These are phyloP conservation scores for Latrodectus geometricus DNA, from an alignment of 1,140 invertebrate genomes.

Conservation along the genomic window DNA sequence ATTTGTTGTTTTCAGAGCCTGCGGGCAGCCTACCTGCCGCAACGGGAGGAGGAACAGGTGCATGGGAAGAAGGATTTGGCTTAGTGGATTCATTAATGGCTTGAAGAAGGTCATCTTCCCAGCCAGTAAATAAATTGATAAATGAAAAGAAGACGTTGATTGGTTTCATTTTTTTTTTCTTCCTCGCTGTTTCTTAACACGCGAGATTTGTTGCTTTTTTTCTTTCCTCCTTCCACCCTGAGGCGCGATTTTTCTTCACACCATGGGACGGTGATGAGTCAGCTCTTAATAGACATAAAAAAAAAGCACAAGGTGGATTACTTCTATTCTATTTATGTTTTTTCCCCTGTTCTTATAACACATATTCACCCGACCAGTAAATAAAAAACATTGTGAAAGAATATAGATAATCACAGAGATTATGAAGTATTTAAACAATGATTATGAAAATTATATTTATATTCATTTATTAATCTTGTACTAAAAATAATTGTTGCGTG, in stretches of 20 bases:
- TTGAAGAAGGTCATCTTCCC: slow-evolving; percentile 49
- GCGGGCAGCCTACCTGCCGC: neutral
- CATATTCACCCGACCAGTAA: too few relatives aligned
- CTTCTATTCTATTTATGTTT: too few relatives aligned
- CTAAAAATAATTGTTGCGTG: too few relatives aligned
- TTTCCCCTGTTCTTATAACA: too few relatives aligned
- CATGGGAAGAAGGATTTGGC: slow-evolving; percentile 25
- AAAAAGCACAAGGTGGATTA: neutral
- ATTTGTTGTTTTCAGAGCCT: slow-evolving; percentile 26
- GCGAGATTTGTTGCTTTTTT: slow-evolving; percentile 17
- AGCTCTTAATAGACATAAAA: neutral
- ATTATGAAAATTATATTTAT: too few relatives aligned
- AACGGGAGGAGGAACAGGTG: slow-evolving; percentile 37
- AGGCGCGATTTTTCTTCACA: slow-evolving; percentile 22
- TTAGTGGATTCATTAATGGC: slow-evolving; percentile 7
- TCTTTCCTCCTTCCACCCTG: neutral
- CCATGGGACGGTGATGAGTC: slow-evolving; percentile 5
- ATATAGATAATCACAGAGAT: too few relatives aligned
- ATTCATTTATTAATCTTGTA: too few relatives aligned
- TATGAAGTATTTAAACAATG: too few relatives aligned
- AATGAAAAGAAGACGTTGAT: slow-evolving; percentile 45
- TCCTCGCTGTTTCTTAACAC: neutral
- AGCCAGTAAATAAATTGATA: slow-evolving; percentile 48
- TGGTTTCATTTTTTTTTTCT: slow-evolving; percentile 21
- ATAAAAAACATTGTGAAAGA: too few relatives aligned